Evolutionary conservation across 23 tunicate genomes (phyloP).

Genomic region (Aplidium turbinatum): DNA sequence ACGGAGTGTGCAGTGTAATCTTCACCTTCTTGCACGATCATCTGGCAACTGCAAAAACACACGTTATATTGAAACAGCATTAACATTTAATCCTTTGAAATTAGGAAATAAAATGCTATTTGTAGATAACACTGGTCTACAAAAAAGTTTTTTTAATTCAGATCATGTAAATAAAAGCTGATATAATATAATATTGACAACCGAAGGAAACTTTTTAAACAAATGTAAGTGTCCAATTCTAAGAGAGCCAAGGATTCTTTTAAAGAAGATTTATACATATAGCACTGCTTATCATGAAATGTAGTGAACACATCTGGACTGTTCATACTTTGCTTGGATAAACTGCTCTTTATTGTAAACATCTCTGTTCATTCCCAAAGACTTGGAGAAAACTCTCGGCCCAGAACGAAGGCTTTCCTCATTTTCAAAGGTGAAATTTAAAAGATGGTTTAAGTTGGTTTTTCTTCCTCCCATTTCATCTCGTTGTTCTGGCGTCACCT

Average conservation of each 20-base stretch:
- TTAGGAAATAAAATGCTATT: background rate
- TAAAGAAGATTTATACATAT: too few relatives aligned
- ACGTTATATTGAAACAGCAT: too few relatives aligned
- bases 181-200: too few relatives aligned
- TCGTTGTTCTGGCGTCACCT: conserved; percentile 44
- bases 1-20: conserved; percentile 39
- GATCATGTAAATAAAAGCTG: too few relatives aligned
- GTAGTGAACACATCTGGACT: too few relatives aligned
- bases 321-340: conserved; percentile 83
- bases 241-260: too few relatives aligned
- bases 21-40: conserved; percentile 48
- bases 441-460: conserved; percentile 67
- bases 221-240: too few relatives aligned
- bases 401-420: background rate
- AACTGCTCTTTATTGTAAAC: conserved; percentile 65
- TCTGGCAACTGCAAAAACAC: conserved; percentile 49
- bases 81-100: too few relatives aligned
- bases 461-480: conserved; percentile 58
- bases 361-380: background rate
- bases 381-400: background rate
- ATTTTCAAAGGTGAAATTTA: conserved; percentile 67
- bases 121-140: too few relatives aligned
- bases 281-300: too few relatives aligned
- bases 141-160: too few relatives aligned
- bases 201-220: too few relatives aligned